A percentile compares a stretch with the other conserved stretches of the same genome.
Conservation (phyloP, 2,888 invertebrate genomes). For the Megastigmus dorsalis region DNA sequence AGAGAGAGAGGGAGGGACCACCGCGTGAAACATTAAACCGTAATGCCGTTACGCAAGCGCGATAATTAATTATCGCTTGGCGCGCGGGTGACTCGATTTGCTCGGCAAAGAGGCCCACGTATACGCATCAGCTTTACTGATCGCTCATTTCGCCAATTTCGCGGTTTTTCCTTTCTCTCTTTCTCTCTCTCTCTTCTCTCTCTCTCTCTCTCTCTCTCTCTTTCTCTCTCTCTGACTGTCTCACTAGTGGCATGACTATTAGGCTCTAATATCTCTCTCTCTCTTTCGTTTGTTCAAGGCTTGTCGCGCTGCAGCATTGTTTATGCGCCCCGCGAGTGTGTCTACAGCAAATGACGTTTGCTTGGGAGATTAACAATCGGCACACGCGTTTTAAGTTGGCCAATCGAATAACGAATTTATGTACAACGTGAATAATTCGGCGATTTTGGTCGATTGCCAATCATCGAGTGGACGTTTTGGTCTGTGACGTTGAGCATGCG, state of each 20-base stretch:
- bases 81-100: not conserved
- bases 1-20: not conserved
- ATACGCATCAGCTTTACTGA: constrained; percentile 5
- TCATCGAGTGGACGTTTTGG: too few relatives aligned
- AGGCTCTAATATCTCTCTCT: not conserved
- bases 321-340: too few relatives aligned
- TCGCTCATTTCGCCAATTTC: constrained; percentile 31
- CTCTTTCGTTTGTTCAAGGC: constrained; percentile 8
- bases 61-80: constrained; percentile 33
- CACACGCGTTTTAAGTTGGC: constrained; percentile 23
- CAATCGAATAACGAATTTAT: too few relatives aligned
- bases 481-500: too few relatives aligned
- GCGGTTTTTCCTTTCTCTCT: constrained; percentile 1
- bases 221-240: not conserved
- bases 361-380: constrained; percentile 36
- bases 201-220: not conserved
- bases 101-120: too few relatives aligned
- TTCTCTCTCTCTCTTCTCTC: not conserved
- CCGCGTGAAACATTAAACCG: not conserved
- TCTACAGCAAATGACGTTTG: constrained; percentile 39
- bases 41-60: constrained; percentile 1
- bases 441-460: too few relatives aligned
- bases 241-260: too few relatives aligned
- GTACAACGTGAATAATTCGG: too few relatives aligned
- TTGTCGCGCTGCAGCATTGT: not conserved